Evolutionary conservation across 2,113 vertebrate genomes (phyloP).

Genomic region (Aldabrachelys gigantea): DNA sequence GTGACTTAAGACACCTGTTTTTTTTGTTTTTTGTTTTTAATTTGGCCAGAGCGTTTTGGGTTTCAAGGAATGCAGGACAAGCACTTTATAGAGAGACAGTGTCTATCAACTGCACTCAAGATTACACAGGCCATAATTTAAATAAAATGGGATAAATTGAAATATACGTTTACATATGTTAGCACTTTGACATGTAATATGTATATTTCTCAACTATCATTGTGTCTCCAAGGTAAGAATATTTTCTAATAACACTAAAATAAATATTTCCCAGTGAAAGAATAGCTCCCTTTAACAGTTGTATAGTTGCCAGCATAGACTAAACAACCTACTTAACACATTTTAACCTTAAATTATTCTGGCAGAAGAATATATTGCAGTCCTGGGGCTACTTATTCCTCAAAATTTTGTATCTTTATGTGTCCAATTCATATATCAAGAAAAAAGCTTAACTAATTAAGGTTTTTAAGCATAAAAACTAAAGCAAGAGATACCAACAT

Average conservation of each 20-base stretch:
- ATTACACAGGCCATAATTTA: background rate
- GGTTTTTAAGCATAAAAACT: background rate
- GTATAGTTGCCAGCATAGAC: background rate
- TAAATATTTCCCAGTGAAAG: background rate
- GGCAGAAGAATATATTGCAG: background rate
- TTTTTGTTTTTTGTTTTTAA: background rate
- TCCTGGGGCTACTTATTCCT: background rate
- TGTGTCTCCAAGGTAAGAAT: background rate
- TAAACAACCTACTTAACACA: background rate
- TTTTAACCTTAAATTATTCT: background rate
- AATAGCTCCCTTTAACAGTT: background rate
- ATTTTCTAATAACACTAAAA: background rate
- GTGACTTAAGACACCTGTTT: background rate
- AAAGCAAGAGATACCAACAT: background rate
- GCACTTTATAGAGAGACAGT: background rate
- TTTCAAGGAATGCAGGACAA: background rate
- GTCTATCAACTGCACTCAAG: background rate
- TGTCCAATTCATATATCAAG: accelerated
- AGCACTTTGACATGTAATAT: background rate
- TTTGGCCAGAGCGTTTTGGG: background rate
- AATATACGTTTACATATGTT: background rate
- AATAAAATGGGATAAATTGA: background rate
- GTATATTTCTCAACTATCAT: background rate
- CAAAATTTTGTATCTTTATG: background rate
- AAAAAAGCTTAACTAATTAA: background rate